Percentiles rank a stretch among this genome's conserved stretches.
Conservation (phyloP, 2,888 invertebrate genomes). For the Zygogramma bicolorata region DNA sequence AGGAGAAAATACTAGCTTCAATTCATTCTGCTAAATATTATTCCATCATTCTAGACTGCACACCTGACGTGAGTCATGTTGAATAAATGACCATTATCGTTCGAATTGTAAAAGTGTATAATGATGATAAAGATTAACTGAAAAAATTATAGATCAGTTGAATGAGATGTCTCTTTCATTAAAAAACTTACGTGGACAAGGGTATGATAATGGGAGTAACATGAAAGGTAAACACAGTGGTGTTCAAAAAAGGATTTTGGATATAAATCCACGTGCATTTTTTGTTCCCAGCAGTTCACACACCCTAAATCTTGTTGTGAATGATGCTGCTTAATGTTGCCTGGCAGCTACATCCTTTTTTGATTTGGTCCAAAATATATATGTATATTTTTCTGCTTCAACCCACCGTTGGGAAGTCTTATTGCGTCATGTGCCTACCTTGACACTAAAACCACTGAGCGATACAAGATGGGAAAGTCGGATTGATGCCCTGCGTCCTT, state of each 20-base stretch:
- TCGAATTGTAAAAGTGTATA: slow-evolving; percentile 1
- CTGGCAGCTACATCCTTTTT: slow-evolving; percentile 41
- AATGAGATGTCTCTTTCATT: background rate
- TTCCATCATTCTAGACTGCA: too few relatives aligned
- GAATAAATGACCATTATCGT: slow-evolving; percentile 53
- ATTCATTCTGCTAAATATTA: slow-evolving; percentile 11
- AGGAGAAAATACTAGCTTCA: slow-evolving; percentile 14
- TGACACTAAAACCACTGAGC: slow-evolving; percentile 46
- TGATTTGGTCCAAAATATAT: slow-evolving; percentile 38
- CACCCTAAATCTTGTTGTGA: slow-evolving; percentile 51
- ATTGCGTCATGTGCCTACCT: slow-evolving; percentile 23
- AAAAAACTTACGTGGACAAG: background rate
- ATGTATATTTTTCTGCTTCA: slow-evolving; percentile 48
- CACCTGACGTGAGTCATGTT: slow-evolving; percentile 44
- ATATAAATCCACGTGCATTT: background rate
- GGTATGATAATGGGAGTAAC: background rate
- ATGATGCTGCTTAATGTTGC: slow-evolving; percentile 48
- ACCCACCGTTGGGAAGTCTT: slow-evolving; percentile 2
- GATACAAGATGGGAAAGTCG: slow-evolving; percentile 38
- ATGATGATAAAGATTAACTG: background rate
- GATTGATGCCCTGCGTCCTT: slow-evolving; percentile 5
- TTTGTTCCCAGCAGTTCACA: slow-evolving; percentile 18
- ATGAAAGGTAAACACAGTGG: background rate
- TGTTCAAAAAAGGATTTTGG: background rate
- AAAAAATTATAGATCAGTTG: background rate